phyloP scores from a whole-genome alignment of 2,113 vertebrate species.

The Brachyistius frenatus region DNA sequence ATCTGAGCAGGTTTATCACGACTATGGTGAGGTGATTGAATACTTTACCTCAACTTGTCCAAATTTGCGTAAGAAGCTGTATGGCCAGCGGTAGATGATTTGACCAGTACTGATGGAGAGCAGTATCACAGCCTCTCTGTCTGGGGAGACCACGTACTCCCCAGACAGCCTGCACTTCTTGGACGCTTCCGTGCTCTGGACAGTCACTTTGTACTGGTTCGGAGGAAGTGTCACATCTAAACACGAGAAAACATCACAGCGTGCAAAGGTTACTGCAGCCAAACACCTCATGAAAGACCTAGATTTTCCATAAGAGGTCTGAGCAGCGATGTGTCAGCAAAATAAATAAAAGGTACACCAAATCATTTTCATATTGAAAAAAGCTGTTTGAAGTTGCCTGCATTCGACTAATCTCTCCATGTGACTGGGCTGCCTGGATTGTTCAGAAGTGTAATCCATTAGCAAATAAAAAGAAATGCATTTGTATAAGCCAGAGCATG shows the following conservation, averaged over 20 bases:
- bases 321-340: neutral
- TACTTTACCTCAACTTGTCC: constrained; percentile 88
- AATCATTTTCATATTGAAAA: constrained; percentile 8
- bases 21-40: neutral
- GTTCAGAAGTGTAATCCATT: constrained; percentile 57
- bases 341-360: constrained; percentile 10
- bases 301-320: neutral
- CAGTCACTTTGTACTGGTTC: constrained; percentile 83
- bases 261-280: neutral
- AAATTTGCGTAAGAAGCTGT: constrained; percentile 88
- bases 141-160: constrained; percentile 83
- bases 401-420: constrained; percentile 42
- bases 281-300: neutral
- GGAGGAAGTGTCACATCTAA: constrained; percentile 53
- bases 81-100: constrained; percentile 87
- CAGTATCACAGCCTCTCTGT: constrained; percentile 80
- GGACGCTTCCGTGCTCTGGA: constrained; percentile 84
- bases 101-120: constrained; percentile 69
- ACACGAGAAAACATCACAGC: constrained; percentile 12
- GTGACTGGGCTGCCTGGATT: constrained; percentile 28
- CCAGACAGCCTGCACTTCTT: constrained; percentile 85
- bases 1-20: neutral
- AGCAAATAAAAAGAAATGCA: constrained; percentile 61
- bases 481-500: constrained; percentile 56
- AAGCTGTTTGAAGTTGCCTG: constrained; percentile 30